Evolutionary conservation across 2,113 vertebrate genomes (phyloP), one percentile per base, ranked within the genome.

Genomic region (Cettia cetti): DNA sequence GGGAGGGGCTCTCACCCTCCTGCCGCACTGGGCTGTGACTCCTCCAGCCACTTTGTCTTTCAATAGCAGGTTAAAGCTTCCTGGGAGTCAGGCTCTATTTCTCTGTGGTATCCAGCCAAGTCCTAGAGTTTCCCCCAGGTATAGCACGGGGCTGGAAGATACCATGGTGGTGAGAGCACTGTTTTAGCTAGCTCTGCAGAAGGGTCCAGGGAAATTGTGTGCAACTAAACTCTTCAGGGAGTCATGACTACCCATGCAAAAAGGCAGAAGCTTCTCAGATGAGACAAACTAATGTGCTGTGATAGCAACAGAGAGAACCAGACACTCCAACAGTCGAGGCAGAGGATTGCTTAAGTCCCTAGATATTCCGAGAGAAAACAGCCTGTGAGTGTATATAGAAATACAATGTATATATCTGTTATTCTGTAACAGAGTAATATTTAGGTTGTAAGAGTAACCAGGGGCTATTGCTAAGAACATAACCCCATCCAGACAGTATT

Each of bases 161-260:
- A 10, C 24, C 13, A 0, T 0, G 8, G 18, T 8, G 33, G 11
- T 5, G 66, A 63, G 24, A 78, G 35, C 14, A 15, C 3, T 31
- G 54, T 30, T 79, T 40, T 4, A 81, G 53, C 16, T 63, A 60
- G 59, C 27, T 3, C 4, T 21, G 21, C 37, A 57, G n/a, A 49
- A 64, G 10, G 24, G 21, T 12, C 24, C 40, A 17, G 66, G 72
- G 61, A 76, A 90, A 50, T 15, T 3, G 10, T 24, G 28, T 8
- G n/a, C 28, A 44, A 44, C 42, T 23, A 6, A 84, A 30, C 45
- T 44, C 40, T 72, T n/a, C 4, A 24, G 23, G 26, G 24, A 9
- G 14, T 49, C 61, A 26, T 1, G 12, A 20, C 11, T 35, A 18
- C 7, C 33, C 28, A 5, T 66, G 40, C 24, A 37, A 77, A 77